Conservation (phyloP, 2,797 vertebrate species). For the Molossus alvarezi region DNA sequence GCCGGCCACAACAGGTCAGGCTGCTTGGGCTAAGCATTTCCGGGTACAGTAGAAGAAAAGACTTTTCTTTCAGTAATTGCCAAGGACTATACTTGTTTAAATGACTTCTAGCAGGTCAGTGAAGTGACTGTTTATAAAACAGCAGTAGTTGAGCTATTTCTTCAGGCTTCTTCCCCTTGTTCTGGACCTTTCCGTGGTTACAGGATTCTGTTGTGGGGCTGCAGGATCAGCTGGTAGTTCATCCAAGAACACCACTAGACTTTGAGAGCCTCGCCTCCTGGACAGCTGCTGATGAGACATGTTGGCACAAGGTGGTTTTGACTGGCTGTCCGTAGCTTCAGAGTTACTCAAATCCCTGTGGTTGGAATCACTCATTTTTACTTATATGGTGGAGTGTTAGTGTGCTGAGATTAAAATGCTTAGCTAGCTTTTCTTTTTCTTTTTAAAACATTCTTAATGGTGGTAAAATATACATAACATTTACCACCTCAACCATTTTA, state of each 20-base stretch:
- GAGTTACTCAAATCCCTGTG: background rate
- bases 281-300: background rate
- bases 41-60: conserved; percentile 39
- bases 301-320: background rate
- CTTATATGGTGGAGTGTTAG: background rate
- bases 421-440: background rate
- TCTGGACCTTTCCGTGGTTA: background rate
- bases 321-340: background rate
- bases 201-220: background rate
- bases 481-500: background rate
- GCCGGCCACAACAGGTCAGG: background rate
- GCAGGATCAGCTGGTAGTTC: background rate
- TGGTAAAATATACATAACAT: background rate
- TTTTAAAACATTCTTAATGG: conserved; percentile 28
- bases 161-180: background rate
- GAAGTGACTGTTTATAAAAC: background rate
- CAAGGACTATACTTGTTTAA: conserved; percentile 38
- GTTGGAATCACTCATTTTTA: background rate
- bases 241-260: background rate
- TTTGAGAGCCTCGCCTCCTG: background rate
- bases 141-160: background rate
- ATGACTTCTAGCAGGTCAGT: background rate
- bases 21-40: background rate
- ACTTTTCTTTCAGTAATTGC: conserved; percentile 4
- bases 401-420: background rate